A percentile compares a stretch with the other conserved stretches of the same genome.
Evolutionary conservation across 2,113 vertebrate genomes (phyloP).

Genomic region (Anolis carolinensis): DNA sequence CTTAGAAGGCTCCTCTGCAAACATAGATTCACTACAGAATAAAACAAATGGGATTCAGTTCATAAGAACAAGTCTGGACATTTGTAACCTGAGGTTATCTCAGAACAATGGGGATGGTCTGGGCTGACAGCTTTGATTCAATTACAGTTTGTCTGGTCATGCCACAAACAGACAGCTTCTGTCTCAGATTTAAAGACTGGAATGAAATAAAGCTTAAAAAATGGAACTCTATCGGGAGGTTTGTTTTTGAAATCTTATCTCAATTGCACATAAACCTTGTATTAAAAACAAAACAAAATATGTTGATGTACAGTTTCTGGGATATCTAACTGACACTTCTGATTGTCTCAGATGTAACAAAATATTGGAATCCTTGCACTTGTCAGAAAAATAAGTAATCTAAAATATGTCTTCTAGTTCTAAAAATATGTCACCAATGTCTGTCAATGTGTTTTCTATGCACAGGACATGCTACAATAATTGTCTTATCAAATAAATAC

Average conservation of each 20-base stretch:
- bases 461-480: background rate
- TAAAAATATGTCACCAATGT: background rate
- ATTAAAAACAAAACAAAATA: background rate
- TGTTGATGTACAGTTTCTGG: background rate
- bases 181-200: background rate
- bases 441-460: background rate
- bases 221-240: background rate
- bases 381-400: background rate
- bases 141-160: background rate
- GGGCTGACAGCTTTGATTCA: slow-evolving; percentile 5
- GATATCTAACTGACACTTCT: background rate
- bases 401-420: background rate
- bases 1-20: background rate
- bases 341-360: background rate
- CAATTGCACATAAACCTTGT: background rate
- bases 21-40: background rate
- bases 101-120: background rate
- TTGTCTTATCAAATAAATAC: too few relatives aligned
- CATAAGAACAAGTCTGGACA: background rate
- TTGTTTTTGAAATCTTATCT: background rate
- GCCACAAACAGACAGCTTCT: background rate
- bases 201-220: slow-evolving; percentile 5
- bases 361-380: background rate
- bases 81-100: background rate
- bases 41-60: background rate